Evolutionary conservation across 2,797 vertebrate genomes (phyloP).

Genomic region (Squalus acanthias): DNA sequence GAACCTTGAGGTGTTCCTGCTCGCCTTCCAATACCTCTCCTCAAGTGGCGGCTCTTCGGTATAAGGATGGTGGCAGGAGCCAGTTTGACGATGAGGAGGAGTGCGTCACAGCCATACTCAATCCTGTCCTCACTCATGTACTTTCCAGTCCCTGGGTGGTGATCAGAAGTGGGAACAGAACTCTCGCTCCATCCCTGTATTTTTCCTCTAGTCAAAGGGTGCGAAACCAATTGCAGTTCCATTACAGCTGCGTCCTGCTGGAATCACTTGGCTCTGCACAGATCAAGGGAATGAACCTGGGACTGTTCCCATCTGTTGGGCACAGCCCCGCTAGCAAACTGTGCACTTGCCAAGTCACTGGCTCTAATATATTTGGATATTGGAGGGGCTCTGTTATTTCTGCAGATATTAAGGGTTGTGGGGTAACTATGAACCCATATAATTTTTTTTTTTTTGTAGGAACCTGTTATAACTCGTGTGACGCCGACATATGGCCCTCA

Average conservation of each 20-base stretch:
- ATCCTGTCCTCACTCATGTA: background rate
- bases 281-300: background rate
- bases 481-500: slow-evolving; percentile 79
- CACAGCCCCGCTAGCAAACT: too few relatives aligned
- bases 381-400: background rate
- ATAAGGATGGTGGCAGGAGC: background rate
- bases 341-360: background rate
- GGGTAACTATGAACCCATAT: background rate
- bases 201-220: background rate
- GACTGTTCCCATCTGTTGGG: background rate
- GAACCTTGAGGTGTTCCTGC: background rate
- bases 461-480: slow-evolving; percentile 69
- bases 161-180: background rate
- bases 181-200: background rate
- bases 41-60: background rate
- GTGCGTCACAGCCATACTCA: background rate
- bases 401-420: too few relatives aligned
- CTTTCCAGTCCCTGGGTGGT: background rate
- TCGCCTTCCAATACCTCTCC: background rate
- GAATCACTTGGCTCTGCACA: background rate
- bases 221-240: background rate
- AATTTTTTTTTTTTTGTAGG: slow-evolving; percentile 54
- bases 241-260: background rate
- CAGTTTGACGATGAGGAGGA: background rate
- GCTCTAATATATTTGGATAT: background rate